These are phyloP conservation scores for Oryzias dopingdopingensis DNA, from an alignment of 2,797 vertebrate genomes.

Conservation along the genomic window DNA sequence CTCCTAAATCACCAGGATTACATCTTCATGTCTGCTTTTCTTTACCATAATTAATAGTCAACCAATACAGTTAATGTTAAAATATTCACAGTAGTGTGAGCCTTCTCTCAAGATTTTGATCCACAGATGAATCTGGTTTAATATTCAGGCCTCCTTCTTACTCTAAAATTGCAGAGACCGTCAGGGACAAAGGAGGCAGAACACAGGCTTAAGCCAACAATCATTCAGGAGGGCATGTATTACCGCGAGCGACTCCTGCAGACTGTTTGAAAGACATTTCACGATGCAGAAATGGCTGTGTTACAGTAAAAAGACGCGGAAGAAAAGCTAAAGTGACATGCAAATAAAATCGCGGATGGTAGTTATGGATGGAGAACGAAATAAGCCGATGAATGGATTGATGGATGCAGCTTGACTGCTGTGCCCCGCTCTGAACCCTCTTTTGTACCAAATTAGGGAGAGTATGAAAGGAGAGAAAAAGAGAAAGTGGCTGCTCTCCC, in stretches of 20 bases:
- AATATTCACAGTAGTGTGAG: no score
- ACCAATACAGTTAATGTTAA: no score
- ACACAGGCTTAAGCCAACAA: background rate
- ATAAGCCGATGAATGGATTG: slow-evolving; percentile 23
- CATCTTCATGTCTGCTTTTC: no score
- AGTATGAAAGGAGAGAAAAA: slow-evolving; percentile 50
- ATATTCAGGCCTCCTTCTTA: no score
- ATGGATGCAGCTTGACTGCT: slow-evolving; percentile 41
- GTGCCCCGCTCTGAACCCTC: slow-evolving; percentile 57
- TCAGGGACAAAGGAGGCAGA: background rate
- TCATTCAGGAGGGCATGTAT: background rate
- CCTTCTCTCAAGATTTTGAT: no score
- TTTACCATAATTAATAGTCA: no score
- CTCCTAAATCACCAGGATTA: no score
- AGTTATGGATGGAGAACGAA: slow-evolving; percentile 16
- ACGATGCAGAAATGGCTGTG: background rate
- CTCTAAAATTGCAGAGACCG: background rate
- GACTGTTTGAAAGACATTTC: slow-evolving; percentile 13
- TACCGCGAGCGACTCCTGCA: slow-evolving; percentile 2
- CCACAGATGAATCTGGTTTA: no score
- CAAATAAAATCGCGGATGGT: slow-evolving; percentile 8
- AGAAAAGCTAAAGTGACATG: background rate
- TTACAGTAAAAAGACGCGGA: slow-evolving; percentile 9
- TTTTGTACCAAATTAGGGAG: slow-evolving; percentile 58
- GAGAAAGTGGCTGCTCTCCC: slow-evolving; percentile 54